Base-by-base conservation (phyloP, 1,140 invertebrate genomes). In the Drosophila triauraria region DNA sequence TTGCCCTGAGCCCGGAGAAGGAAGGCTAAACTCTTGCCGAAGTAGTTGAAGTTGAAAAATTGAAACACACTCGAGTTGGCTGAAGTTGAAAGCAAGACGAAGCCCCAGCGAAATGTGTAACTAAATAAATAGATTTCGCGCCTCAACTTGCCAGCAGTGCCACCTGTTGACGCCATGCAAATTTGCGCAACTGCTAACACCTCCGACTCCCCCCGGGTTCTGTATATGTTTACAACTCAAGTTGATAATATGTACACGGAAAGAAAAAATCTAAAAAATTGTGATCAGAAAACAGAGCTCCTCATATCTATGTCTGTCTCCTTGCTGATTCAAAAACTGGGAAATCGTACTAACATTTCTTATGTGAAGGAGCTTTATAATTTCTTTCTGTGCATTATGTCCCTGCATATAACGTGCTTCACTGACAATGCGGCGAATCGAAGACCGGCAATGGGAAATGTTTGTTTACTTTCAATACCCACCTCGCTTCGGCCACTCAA, bases 131-230 rank as follows among this genome's bases (percentile, higher is more conserved):
- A 87, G 80, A 88, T 84, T 81, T 80, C 46, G 46, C 65, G 84
- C 77, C 71, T 58, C 57, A 54, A 48, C 59, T 72, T 74, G 50
- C 54, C 62, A 86, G 80, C 70, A 40, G 65, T 67, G 80, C 74
- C 84, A 87, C 85, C 80, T 87, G 84, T 87, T 83, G 83, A 70
- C 64, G 83, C 68, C 76, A 82, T 88, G 77, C 59, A 87, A 88
- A 87, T 87, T 87, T 87, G 84, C 80, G 78, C 84, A 87, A 84
- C 84, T 78, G 83, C 70, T 80, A 65, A 60, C 64, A 68, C 60
- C 80, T 13, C 15, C 40, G 23, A 10, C 13, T 40, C 6, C 48
- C 8, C 48, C 60, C 20, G 27, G 30, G 60, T 81, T 85, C 61
- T 78, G 61, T 75, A 40, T 78, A 54, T 78, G 53, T 57, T 81